These are phyloP conservation scores for Rutilus rutilus DNA, from an alignment of 2,113 vertebrate genomes.

Conservation along the genomic window DNA sequence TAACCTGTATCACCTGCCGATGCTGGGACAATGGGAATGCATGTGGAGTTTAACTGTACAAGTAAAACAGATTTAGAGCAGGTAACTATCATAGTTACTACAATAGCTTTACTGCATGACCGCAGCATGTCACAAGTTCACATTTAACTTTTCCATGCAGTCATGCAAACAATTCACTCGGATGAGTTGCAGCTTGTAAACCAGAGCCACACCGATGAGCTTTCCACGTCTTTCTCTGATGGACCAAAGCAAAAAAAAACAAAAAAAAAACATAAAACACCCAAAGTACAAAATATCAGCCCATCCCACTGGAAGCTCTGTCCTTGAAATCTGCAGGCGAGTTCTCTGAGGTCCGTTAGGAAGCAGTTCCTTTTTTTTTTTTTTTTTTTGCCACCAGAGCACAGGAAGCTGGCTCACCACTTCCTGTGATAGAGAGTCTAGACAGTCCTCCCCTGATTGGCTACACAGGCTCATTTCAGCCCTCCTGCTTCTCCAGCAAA, in stretches of 20 bases:
- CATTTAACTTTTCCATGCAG: conserved; percentile 59
- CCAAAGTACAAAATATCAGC: conserved; percentile 51
- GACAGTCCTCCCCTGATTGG: conserved; percentile 31
- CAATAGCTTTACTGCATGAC: conserved; percentile 35
- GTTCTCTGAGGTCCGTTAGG: conserved; percentile 66
- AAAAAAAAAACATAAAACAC: conserved; percentile 33
- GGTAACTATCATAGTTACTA: conserved; percentile 22
- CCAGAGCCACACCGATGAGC: conserved; percentile 32
- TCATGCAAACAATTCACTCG: conserved; percentile 39
- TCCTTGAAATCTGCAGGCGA: conserved; percentile 61
- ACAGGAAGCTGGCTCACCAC: conserved; percentile 56
- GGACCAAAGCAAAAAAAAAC: conserved; percentile 56
- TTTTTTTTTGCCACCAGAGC: conserved; percentile 52
- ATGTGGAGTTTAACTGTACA: not conserved
- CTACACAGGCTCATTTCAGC: conserved; percentile 9
- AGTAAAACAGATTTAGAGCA: conserved; percentile 4
- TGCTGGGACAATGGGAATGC: conserved; percentile 14
- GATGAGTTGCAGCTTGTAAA: conserved; percentile 40
- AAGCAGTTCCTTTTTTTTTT: conserved; percentile 62
- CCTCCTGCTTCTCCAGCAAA: conserved; percentile 59
- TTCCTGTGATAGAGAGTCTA: conserved; percentile 50
- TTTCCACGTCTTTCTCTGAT: conserved; percentile 24
- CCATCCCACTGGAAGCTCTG: conserved; percentile 28
- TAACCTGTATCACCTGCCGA: not conserved
- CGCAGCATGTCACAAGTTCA: conserved; percentile 53